Conservation (phyloP, 2,113 vertebrate genomes). For the Ictalurus punctatus region DNA sequence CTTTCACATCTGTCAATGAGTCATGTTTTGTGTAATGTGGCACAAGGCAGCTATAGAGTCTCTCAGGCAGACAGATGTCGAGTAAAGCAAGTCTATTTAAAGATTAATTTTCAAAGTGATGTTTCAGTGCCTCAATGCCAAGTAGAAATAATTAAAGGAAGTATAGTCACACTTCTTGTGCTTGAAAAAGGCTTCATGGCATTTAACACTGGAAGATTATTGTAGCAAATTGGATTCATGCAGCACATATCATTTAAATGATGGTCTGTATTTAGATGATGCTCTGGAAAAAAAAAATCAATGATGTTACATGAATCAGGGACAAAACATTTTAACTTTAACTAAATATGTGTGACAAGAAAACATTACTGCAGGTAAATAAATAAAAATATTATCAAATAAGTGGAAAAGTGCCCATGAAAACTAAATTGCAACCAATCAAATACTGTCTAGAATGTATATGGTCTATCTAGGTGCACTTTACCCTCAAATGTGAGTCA, state of each 20-base stretch:
- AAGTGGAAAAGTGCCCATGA: neutral
- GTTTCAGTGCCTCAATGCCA: neutral
- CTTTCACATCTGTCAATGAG: constrained; percentile 11
- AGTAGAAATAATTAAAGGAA: constrained; percentile 43
- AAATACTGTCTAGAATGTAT: neutral
- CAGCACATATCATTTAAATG: constrained; percentile 33
- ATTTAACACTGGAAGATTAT: constrained; percentile 32
- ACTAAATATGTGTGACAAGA: neutral
- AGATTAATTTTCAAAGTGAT: constrained; percentile 29
- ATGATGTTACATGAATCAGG: neutral
- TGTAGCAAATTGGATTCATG: constrained; percentile 53
- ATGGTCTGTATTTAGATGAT: neutral
- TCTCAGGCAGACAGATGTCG: constrained; percentile 28
- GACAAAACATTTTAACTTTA: neutral
- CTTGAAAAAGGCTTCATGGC: constrained; percentile 45
- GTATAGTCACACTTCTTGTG: constrained; percentile 26
- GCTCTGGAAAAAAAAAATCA: neutral
- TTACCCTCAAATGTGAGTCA: neutral
- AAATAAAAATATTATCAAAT: neutral
- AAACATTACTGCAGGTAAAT: neutral
- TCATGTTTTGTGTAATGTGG: constrained; percentile 24
- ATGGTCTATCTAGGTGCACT: neutral
- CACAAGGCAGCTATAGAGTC: constrained; percentile 12
- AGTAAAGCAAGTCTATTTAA: constrained; percentile 5
- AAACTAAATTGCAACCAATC: neutral